phyloP scores from a whole-genome alignment of 2,113 vertebrate species.

The Carassius auratus region DNA sequence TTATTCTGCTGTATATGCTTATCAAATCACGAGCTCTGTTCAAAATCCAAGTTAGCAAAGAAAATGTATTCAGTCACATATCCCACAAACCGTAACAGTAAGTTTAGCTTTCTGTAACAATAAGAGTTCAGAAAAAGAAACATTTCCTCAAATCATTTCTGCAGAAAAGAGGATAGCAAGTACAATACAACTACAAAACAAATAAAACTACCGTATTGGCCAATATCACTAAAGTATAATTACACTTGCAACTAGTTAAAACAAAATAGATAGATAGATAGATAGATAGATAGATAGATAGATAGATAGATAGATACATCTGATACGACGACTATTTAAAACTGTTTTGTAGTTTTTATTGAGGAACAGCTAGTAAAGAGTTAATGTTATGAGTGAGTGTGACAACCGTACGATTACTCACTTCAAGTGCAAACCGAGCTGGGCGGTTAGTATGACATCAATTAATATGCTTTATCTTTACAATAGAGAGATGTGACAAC shows the following conservation, averaged over 20 bases:
- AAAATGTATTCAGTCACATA: background rate
- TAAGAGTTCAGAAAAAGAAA: background rate
- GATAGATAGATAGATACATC: background rate
- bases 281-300: no score
- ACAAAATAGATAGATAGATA: background rate
- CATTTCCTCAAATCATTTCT: background rate
- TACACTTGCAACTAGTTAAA: background rate
- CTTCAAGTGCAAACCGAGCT: background rate
- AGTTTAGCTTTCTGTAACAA: no score
- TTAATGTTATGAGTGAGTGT: background rate
- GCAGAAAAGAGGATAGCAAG: background rate
- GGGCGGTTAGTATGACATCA: conserved; percentile 21
- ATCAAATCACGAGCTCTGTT: background rate
- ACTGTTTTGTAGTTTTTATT: background rate
- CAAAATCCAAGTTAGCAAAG: background rate
- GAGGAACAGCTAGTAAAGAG: background rate
- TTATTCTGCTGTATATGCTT: background rate
- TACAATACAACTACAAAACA: background rate
- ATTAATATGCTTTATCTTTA: conserved; percentile 50
- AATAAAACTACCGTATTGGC: background rate
- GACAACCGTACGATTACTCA: background rate
- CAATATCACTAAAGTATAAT: background rate
- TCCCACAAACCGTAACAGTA: background rate
- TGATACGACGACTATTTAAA: background rate
- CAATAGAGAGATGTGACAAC: background rate